Base-by-base conservation (phyloP, 1,140 invertebrate species). In the Cotesia glomerata region DNA sequence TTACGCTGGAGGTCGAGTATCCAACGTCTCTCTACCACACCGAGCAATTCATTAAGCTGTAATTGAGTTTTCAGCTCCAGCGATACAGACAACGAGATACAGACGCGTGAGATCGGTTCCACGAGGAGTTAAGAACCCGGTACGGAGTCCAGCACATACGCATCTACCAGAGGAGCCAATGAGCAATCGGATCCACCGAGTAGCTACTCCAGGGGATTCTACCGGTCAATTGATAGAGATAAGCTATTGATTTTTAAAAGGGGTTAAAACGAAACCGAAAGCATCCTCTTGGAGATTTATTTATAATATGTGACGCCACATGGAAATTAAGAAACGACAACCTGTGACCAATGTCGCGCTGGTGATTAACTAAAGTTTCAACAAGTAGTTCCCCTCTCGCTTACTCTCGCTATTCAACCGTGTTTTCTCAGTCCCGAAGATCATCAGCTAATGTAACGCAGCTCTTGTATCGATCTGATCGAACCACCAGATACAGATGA, bases 291-390 rank as follows among this genome's bases (percentile, higher is more conserved):
- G 39, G 5, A 45, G 7, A 45, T 45, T 9, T 45, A 45, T 45
- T 56, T 56, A 18, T 14, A 56, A 14, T 14, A n/a, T 56, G 18
- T 61, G 62, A 64, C 62, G 39, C 18, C 14, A 35, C 36, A 64
- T 64, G 62, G 39, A 35, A 64, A 64, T 64, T 64, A 64, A 64
- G 62, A 35, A 62, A 35, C 36, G 34, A 64, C 62, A 73, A 75
- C 69, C 73, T 75, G 76, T 77, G 76, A 77, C 75, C 74, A 74
- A 75, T 77, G 76, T 77, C 76, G 63, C 63, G 66, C 69, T 71
- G 59, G 69, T 75, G 76, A 77, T 75, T 77, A 75, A 75, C 76
- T 75, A 74, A 75, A 77, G 74, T 77, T 76, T 77, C 73, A 76
- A 77, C 76, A 77, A 74, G 74, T 73, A 74, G 72, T 51, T 14